A percentile compares a stretch with the other conserved stretches of the same genome.
phyloP scores from a whole-genome alignment of 2,113 vertebrate genomes.

The Rissa tridactyla region DNA sequence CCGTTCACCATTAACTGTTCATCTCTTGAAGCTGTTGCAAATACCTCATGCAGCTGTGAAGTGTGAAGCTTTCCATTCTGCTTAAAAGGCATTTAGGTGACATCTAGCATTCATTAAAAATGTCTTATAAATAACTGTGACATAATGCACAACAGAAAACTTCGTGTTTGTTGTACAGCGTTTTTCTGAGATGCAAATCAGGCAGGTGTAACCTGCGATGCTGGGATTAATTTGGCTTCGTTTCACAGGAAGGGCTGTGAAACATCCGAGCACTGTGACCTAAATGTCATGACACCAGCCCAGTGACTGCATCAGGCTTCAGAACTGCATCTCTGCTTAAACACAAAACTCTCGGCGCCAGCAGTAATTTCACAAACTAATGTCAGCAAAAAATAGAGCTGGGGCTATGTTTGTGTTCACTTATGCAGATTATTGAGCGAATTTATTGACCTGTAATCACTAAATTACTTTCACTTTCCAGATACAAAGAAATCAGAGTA shows the following conservation, averaged over 20 bases:
- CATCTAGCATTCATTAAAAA: background rate
- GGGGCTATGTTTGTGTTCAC: background rate
- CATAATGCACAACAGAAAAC: background rate
- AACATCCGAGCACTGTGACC: slow-evolving; percentile 7
- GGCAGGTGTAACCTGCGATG: background rate
- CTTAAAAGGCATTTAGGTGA: background rate
- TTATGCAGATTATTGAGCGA: background rate
- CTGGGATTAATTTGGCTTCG: background rate
- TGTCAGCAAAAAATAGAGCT: background rate
- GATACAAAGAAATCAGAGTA: background rate
- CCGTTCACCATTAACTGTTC: background rate
- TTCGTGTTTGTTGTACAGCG: background rate
- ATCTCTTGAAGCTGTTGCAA: background rate
- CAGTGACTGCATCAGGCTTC: background rate
- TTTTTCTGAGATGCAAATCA: background rate
- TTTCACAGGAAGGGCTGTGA: background rate
- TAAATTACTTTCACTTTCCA: background rate
- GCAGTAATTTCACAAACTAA: slow-evolving; percentile 1
- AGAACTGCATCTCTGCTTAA: background rate
- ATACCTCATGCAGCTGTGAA: background rate
- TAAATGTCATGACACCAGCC: background rate
- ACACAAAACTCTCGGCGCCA: slow-evolving; percentile 12
- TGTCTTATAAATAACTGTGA: background rate
- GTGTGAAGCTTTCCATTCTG: background rate
- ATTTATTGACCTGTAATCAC: slow-evolving; percentile 19